Conservation (phyloP, 1,140 invertebrate species). For the Caenorhabditis brenneri region DNA sequence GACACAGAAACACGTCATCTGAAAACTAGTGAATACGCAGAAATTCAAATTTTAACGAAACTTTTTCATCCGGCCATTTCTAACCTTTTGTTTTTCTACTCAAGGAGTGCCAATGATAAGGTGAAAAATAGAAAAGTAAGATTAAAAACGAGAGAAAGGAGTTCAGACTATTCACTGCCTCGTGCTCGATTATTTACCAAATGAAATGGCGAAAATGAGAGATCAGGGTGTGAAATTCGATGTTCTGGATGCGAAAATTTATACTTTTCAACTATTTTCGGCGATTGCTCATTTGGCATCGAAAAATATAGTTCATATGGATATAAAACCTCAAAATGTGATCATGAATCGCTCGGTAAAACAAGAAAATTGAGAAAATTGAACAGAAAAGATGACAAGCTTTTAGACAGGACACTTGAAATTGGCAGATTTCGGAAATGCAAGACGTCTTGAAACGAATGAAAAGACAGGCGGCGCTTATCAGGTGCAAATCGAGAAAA, state of each 20-base stretch:
- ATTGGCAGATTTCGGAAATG: conserved; percentile 58
- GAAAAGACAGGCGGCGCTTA: conserved; percentile 35
- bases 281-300: conserved; percentile 39
- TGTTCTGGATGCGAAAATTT: conserved; percentile 50
- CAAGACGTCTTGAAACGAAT: conserved; percentile 19
- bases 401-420: conserved; percentile 34
- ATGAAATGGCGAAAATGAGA: conserved; percentile 49
- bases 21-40: conserved; percentile 5
- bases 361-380: no score
- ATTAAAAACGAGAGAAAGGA: background rate
- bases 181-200: conserved; percentile 52
- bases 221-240: conserved; percentile 47
- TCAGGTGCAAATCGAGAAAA: conserved; percentile 21
- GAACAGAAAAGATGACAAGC: background rate
- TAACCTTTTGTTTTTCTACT: conserved; percentile 39
- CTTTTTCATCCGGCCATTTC: conserved; percentile 12
- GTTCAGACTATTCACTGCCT: conserved; percentile 51
- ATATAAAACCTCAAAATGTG: conserved; percentile 57
- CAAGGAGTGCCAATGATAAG: conserved; percentile 42
- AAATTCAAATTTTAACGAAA: background rate
- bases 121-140: conserved; percentile 16
- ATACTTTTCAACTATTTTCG: conserved; percentile 41
- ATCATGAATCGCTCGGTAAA: conserved; percentile 47
- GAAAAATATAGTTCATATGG: conserved; percentile 47
- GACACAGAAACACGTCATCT: background rate